Evolutionary conservation across 1,140 invertebrate genomes (phyloP).

Genomic region (Neuroterus valhalla): DNA sequence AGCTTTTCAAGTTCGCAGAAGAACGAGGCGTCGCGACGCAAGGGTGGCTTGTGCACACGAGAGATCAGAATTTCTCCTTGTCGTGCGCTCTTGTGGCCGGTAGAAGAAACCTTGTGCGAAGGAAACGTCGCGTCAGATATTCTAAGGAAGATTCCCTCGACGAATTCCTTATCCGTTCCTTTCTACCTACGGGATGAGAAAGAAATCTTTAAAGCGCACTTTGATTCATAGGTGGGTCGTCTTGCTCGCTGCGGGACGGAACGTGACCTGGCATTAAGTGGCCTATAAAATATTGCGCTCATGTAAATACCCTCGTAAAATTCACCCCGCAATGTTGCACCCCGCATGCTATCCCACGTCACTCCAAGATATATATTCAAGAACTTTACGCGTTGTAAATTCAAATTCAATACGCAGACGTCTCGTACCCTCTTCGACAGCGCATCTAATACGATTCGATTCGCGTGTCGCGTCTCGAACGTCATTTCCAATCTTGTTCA

Average conservation of each 20-base stretch:
- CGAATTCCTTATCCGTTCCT: slow-evolving; percentile 27
- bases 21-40: not conserved
- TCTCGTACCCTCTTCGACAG: slow-evolving; percentile 17
- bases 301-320: slow-evolving; percentile 72
- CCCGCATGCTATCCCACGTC: slow-evolving; percentile 35
- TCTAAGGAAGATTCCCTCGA: slow-evolving; percentile 2
- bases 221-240: slow-evolving; percentile 67
- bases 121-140: slow-evolving; percentile 11
- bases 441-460: slow-evolving; percentile 7
- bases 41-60: not conserved
- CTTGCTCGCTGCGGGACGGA: slow-evolving; percentile 45
- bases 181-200: slow-evolving; percentile 48
- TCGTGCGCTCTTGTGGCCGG: not conserved
- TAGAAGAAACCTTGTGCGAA: not conserved
- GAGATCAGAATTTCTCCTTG: not conserved
- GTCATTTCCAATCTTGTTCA: slow-evolving; percentile 30
- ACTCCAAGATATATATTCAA: slow-evolving; percentile 36
- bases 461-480: slow-evolving; percentile 26
- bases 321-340: slow-evolving; percentile 59
- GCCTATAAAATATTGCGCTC: slow-evolving; percentile 69
- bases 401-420: slow-evolving; percentile 52
- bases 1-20: not conserved
- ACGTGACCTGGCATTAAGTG: slow-evolving; percentile 73
- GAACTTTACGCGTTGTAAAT: slow-evolving; percentile 50
- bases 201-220: slow-evolving; percentile 67